Base-by-base conservation (phyloP, 2,888 invertebrate genomes). In the Platycheirus rosarum region DNA sequence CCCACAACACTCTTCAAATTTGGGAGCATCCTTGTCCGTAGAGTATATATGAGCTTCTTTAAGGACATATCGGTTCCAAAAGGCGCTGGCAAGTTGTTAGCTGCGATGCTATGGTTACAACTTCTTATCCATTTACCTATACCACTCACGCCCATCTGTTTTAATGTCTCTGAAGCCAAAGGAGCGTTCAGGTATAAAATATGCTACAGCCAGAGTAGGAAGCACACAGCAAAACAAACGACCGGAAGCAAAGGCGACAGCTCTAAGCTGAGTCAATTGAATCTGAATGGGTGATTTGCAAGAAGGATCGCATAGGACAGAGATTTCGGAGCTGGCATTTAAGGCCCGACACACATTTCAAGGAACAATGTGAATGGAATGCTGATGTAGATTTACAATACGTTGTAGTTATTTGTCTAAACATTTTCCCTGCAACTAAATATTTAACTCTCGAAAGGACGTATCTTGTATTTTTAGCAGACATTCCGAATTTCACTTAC, bases 221-320 rank as follows among this genome's bases (percentile, higher is more conserved):
- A 20, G 29, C 48, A 44, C 32, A 53, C 32, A 29, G 29, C 49
- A 42, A 5, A 55, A 55, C 37, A 26, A 2, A 23, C 3, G 7
- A 9, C 42, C 49, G 40, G 60, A 68, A 60, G 74, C 37, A 44
- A 4, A 35, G 6, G 20, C 37, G 73, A 42, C 65, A 48, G 13
- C 32, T 55, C 49, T 65, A 65, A 76, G 62, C 29, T 48, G 57
- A 65, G 57, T 49, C 77, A 57, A 77, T 77, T 77, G 71, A 71
- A 71, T 71, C 57, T 13, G 35, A 44, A 42, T 35, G 70, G 65
- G 46, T 62, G 75, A 66, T 66, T 53, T 51, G 44, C 60, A 29
- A 35, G 68, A 46, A 26, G n/a, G 13, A 40, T 5, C 35, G 9
- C 37, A 40, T 13, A 65, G 29, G 44, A 26, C 4, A 44, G 35